Conservation (phyloP, 2,113 vertebrate species). For the Gnathonemus echidnorhynchus region DNA sequence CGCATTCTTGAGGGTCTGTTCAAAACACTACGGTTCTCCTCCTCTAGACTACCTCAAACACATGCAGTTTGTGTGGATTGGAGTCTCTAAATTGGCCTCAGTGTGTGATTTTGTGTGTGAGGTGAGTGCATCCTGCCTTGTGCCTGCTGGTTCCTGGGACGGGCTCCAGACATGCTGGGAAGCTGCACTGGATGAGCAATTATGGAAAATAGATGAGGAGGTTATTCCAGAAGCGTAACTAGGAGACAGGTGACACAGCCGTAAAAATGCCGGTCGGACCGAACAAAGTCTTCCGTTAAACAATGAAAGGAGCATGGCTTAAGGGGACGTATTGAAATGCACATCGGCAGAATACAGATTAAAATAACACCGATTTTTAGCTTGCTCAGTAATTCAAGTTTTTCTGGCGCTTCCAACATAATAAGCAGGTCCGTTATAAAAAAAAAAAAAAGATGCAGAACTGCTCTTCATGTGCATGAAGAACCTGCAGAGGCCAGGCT, state of each 20-base stretch:
- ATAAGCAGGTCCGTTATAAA: slow-evolving; percentile 19
- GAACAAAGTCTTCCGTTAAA: slow-evolving; percentile 23
- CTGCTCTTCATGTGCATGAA: slow-evolving; percentile 9
- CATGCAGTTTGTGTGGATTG: not conserved
- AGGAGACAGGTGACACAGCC: not conserved
- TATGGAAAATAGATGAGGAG: not conserved
- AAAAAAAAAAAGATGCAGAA: slow-evolving; percentile 15
- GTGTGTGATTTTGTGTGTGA: not conserved
- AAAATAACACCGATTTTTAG: not conserved
- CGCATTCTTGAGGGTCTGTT: not conserved
- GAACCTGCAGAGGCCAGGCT: slow-evolving; percentile 26
- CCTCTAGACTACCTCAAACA: not conserved
- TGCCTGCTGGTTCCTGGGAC: not conserved
- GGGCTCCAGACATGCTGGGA: not conserved
- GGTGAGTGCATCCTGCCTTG: not conserved
- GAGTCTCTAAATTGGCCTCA: not conserved
- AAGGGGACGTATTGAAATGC: not conserved
- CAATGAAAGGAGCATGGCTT: not conserved
- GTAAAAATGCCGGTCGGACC: not conserved
- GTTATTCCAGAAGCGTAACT: not conserved
- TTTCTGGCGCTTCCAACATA: not conserved
- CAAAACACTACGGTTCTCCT: not conserved
- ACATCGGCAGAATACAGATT: not conserved
- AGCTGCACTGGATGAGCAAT: not conserved
- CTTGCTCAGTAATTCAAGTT: slow-evolving; percentile 14